A percentile compares a stretch with the other conserved stretches of the same genome.
Conservation (phyloP, 1,140 invertebrate genomes). For the Tenebrio molitor region DNA sequence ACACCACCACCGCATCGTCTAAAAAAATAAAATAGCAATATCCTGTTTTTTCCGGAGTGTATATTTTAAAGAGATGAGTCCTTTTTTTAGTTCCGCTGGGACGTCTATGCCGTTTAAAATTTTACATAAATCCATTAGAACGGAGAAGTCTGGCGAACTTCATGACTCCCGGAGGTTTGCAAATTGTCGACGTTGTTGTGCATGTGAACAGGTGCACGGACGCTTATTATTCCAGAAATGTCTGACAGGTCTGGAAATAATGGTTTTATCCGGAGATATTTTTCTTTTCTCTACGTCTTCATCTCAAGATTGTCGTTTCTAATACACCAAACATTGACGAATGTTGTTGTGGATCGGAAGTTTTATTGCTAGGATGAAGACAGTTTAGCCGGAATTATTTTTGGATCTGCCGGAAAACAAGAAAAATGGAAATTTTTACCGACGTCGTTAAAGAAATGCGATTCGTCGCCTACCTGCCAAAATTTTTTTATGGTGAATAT, state of each 20-base stretch:
- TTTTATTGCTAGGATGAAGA: too few species aligned
- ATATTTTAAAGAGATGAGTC: conserved; percentile 4
- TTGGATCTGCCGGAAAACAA: too few species aligned
- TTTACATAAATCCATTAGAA: conserved; percentile 31
- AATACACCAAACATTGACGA: too few species aligned
- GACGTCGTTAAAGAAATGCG: too few species aligned
- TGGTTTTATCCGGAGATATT: background rate
- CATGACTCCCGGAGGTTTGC: background rate
- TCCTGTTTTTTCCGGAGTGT: background rate
- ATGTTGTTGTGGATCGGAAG: too few species aligned
- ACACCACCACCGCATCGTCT: too few species aligned
- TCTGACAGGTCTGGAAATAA: background rate
- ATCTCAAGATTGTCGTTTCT: background rate
- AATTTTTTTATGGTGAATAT: too few species aligned
- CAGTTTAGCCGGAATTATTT: too few species aligned
- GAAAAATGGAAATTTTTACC: too few species aligned
- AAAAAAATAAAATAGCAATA: too few species aligned
- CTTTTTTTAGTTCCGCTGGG: conserved; percentile 8
- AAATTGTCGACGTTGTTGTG: conserved; percentile 28
- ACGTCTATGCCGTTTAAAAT: conserved; percentile 48
- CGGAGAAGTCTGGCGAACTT: conserved; percentile 12
- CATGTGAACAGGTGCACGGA: conserved; percentile 28
- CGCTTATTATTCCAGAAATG: conserved; percentile 9
- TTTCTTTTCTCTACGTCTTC: conserved; percentile 5
- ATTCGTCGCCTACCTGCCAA: too few species aligned